These are phyloP conservation scores for Drosophila fulvimacula DNA, from an alignment of 2,888 invertebrate species.

Conservation along the genomic window DNA sequence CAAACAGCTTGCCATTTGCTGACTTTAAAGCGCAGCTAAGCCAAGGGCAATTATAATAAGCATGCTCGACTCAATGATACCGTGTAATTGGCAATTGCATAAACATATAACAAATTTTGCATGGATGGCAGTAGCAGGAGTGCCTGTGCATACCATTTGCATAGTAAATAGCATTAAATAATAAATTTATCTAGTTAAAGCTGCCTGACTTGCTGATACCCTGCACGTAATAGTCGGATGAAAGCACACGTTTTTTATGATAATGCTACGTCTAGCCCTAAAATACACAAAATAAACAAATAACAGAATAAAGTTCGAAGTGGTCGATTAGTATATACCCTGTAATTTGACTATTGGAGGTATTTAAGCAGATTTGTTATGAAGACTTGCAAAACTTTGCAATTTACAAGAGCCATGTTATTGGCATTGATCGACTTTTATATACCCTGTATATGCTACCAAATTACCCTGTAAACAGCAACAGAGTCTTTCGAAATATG, in stretches of 20 bases:
- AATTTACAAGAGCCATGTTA: no score
- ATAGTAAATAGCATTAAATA: background rate
- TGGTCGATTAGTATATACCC: background rate
- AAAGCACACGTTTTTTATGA: background rate
- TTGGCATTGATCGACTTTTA: background rate
- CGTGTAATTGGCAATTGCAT: background rate
- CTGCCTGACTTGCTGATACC: background rate
- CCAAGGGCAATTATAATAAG: background rate
- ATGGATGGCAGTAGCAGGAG: no score
- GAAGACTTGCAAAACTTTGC: no score
- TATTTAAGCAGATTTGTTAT: no score
- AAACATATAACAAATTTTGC: background rate
- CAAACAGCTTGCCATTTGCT: slow-evolving; percentile 14
- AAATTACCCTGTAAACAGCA: background rate
- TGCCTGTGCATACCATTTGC: background rate
- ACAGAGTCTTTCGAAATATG: background rate
- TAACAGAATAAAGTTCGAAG: background rate
- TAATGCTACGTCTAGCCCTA: no score
- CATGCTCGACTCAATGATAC: background rate
- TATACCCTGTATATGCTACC: background rate
- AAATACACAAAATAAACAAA: background rate
- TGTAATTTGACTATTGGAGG: no score
- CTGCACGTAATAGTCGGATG: background rate
- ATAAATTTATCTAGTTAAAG: background rate
- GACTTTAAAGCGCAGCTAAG: slow-evolving; percentile 22